Evolutionary conservation across 1,140 invertebrate genomes (phyloP).

Genomic region (Caenorhabditis briggsae): DNA sequence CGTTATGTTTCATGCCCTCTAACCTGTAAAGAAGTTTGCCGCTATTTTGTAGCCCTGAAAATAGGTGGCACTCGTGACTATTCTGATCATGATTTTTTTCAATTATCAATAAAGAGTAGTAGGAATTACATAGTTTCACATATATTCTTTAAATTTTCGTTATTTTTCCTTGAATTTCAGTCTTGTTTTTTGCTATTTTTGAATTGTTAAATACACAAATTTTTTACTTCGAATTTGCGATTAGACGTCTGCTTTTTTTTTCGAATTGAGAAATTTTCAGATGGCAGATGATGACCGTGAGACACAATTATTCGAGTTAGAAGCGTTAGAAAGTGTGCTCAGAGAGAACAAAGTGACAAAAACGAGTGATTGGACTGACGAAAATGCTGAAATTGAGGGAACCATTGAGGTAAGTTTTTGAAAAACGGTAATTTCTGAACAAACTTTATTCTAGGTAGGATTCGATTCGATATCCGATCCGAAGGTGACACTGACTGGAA

Average conservation of each 20-base stretch:
- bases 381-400: slow-evolving; percentile 18
- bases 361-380: slow-evolving; percentile 32
- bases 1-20: too few relatives aligned
- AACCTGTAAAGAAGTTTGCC: too few relatives aligned
- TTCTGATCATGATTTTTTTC: too few relatives aligned
- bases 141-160: too few relatives aligned
- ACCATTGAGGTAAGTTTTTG: background rate
- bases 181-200: too few relatives aligned
- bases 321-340: slow-evolving; percentile 46
- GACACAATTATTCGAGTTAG: slow-evolving; percentile 32
- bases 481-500: background rate
- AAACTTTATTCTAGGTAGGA: slow-evolving; percentile 5
- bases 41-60: too few relatives aligned
- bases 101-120: too few relatives aligned
- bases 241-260: too few relatives aligned
- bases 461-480: slow-evolving; percentile 29
- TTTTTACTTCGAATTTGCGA: background rate
- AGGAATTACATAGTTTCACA: too few relatives aligned
- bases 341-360: slow-evolving; percentile 25
- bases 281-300: slow-evolving; percentile 28
- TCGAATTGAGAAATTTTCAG: background rate
- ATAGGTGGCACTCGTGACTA: too few relatives aligned
- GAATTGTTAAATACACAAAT: too few relatives aligned
- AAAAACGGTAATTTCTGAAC: background rate
- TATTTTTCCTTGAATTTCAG: too few relatives aligned